phyloP scores from a whole-genome alignment of 2,797 vertebrate species.

The Scolopax rusticola region DNA sequence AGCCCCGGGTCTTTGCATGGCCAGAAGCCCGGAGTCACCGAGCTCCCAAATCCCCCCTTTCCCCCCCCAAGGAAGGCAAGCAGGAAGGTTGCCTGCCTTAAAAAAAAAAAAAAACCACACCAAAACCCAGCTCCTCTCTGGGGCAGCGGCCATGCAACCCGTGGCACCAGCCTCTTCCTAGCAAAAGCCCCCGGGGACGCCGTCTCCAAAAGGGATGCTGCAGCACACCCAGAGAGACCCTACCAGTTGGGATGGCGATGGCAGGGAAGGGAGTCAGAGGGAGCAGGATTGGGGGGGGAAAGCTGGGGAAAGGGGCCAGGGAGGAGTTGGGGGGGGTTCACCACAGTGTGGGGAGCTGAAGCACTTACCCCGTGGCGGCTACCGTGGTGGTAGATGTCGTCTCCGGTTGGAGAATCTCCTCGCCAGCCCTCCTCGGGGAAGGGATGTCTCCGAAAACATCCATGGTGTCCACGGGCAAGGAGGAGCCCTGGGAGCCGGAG shows the following conservation, averaged over 20 bases:
- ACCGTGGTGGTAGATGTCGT: conserved; percentile 88
- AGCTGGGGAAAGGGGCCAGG: conserved; percentile 33
- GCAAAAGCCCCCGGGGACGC: conserved; percentile 50
- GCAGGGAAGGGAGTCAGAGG: conserved; percentile 54
- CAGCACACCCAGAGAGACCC: conserved; percentile 71
- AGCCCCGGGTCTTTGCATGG: neutral
- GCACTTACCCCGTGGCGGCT: conserved; percentile 97
- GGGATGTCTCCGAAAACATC: conserved; percentile 95
- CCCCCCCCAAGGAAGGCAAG: neutral
- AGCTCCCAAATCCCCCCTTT: neutral
- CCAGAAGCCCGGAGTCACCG: neutral
- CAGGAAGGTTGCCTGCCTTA: neutral
- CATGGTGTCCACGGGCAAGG: conserved; percentile 88
- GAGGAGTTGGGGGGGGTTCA: neutral
- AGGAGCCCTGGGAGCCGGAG: conserved; percentile 88
- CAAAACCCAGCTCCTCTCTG: neutral
- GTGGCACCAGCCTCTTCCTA: conserved; percentile 43
- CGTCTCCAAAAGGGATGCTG: conserved; percentile 72
- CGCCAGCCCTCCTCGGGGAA: conserved; percentile 91
- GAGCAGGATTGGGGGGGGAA: conserved; percentile 43
- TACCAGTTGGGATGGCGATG: conserved; percentile 67
- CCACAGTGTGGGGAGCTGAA: neutral
- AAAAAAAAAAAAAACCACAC: neutral
- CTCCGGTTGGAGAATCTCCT: conserved; percentile 97
- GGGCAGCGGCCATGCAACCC: conserved; percentile 15